Percentiles rank a stretch among this genome's conserved stretches.
phyloP scores from a whole-genome alignment of 2,797 vertebrate genomes.

The Malurus splendens region DNA sequence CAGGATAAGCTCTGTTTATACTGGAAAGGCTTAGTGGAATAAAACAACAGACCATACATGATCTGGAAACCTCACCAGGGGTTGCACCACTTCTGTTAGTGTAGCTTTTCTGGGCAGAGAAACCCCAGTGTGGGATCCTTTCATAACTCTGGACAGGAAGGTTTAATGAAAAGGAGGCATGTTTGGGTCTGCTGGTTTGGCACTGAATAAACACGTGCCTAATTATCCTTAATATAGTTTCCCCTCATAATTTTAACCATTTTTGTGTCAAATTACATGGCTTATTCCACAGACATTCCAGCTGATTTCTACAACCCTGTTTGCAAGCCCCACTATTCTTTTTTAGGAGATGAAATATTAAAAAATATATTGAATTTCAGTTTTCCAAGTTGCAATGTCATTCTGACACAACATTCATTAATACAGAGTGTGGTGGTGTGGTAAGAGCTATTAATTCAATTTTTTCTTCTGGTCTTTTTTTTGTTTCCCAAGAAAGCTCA shows the following conservation, averaged over 20 bases:
- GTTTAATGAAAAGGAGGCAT: not conserved
- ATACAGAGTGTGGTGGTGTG: not conserved
- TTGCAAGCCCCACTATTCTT: not conserved
- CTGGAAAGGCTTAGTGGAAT: slow-evolving; percentile 1
- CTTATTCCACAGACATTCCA: not conserved
- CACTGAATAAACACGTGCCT: not conserved
- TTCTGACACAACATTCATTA: not conserved
- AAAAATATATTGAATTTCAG: not conserved
- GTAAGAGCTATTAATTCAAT: slow-evolving; percentile 25
- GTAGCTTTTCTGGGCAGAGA: not conserved
- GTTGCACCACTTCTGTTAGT: not conserved
- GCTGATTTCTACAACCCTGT: not conserved
- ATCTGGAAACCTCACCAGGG: not conserved
- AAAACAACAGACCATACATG: not conserved
- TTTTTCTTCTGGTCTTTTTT: not conserved
- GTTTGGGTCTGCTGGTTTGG: not conserved
- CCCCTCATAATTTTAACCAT: not conserved
- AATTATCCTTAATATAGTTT: not conserved
- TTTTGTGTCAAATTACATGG: not conserved
- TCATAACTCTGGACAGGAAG: not conserved
- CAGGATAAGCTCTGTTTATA: not conserved
- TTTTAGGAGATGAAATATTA: not conserved
- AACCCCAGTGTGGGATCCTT: not conserved
- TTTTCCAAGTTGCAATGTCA: not conserved
- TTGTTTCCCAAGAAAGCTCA: not conserved